Evolutionary conservation across 2,888 invertebrate species (phyloP).

Genomic region (Phorcus lineatus): DNA sequence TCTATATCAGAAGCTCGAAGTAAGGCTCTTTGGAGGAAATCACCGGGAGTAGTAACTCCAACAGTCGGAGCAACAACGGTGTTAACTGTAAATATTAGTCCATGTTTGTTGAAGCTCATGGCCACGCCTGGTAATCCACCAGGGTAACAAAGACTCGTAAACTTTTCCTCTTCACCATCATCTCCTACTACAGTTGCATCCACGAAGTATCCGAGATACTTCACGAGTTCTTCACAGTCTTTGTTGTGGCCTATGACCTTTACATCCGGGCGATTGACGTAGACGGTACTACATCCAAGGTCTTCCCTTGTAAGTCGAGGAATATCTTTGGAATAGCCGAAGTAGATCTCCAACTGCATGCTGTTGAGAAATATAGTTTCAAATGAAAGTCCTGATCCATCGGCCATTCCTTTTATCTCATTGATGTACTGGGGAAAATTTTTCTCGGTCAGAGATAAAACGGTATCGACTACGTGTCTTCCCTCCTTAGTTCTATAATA

Average conservation of each 20-base stretch:
- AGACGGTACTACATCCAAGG: constrained; percentile 26
- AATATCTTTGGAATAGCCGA: neutral
- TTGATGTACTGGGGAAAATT: constrained; percentile 30
- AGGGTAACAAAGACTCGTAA: constrained; percentile 17
- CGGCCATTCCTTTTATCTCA: constrained; percentile 27
- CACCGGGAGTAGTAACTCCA: constrained; percentile 12
- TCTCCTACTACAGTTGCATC: neutral
- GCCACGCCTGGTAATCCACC: constrained; percentile 18
- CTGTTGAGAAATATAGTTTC: constrained; percentile 29
- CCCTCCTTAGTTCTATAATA: constrained; percentile 29
- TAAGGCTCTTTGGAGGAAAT: constrained; percentile 8
- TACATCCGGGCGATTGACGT: constrained; percentile 28
- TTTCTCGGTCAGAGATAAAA: neutral
- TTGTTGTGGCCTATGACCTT: constrained; percentile 33
- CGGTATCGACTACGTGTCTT: constrained; percentile 5
- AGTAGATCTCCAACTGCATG: constrained; percentile 18
- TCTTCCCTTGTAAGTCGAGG: neutral
- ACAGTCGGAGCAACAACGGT: neutral
- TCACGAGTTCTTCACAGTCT: constrained; percentile 22
- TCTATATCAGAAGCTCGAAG: neutral
- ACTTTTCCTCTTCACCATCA: constrained; percentile 22
- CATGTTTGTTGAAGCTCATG: constrained; percentile 10
- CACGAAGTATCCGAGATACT: constrained; percentile 22
- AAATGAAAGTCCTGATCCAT: constrained; percentile 29
- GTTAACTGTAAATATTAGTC: neutral